phyloP scores from a whole-genome alignment of 2,113 vertebrate species.

The Centropus bengalensis region DNA sequence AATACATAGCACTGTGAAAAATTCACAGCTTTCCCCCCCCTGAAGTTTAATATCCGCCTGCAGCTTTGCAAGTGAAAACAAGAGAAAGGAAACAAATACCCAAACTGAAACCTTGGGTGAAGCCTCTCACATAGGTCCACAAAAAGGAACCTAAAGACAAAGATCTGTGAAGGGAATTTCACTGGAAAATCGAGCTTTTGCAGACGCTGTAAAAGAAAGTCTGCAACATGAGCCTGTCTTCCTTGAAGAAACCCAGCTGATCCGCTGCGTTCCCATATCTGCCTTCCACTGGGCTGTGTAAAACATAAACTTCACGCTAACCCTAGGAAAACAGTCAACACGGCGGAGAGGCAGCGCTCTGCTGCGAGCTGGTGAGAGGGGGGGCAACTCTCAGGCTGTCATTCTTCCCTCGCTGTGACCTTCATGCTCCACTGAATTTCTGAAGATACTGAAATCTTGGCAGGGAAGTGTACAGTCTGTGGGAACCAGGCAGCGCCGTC shows the following conservation, averaged over 20 bases:
- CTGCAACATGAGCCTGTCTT: conserved; percentile 22
- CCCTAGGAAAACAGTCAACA: conserved; percentile 67
- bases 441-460: conserved; percentile 79
- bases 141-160: conserved; percentile 22
- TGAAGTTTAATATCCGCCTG: not conserved
- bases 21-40: not conserved
- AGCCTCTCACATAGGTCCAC: not conserved
- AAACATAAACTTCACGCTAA: conserved; percentile 66
- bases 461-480: conserved; percentile 75
- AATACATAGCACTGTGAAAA: not conserved
- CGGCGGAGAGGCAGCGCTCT: conserved; percentile 50
- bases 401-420: conserved; percentile 74
- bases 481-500: conserved; percentile 65
- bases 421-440: conserved; percentile 74
- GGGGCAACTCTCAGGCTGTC: conserved; percentile 59
- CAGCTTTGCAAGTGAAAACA: conserved; percentile 21
- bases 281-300: conserved; percentile 50
- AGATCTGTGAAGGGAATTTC: conserved; percentile 33
- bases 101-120: not conserved
- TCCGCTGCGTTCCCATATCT: conserved; percentile 40
- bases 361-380: conserved; percentile 45
- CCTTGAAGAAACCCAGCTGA: conserved; percentile 66
- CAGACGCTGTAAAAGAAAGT: conserved; percentile 24
- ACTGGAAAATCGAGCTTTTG: conserved; percentile 33
- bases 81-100: conserved; percentile 21